Base-by-base conservation (phyloP, 2,113 vertebrate species). In the Callospermophilus lateralis region DNA sequence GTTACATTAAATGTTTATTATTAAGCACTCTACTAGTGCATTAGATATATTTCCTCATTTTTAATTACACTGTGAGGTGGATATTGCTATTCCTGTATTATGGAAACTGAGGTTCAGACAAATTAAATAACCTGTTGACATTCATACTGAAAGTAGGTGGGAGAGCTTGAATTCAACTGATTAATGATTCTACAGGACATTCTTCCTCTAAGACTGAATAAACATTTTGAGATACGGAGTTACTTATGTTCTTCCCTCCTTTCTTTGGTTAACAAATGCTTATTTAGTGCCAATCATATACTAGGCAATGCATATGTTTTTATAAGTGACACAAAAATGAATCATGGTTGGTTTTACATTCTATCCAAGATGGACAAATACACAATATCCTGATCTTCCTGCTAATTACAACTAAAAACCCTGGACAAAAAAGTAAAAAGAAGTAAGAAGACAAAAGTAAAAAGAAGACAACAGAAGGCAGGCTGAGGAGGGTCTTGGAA, bases 241-340 rank as follows among this genome's bases (percentile, higher is more conserved):
- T 77, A 81, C 12, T 70, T 73, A 70, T 67, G 63, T 96, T 63
- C 74, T 24, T 73, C 45, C 8, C 7, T 86, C 32, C 37, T 63
- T 93, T 73, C 65, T 95, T 89, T 93, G 70, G 53, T 90, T 15
- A 92, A 94, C 53, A 74, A 80, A 89, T 67, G 68, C 32, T 93
- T 67, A 55, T 32, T 93, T 73, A 91, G 39, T 93, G 48, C 8
- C 76, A 72, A 83, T 3, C 42, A 93, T 65, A 90, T 1, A 26
- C 4, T 84, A 80, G 48, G n/a, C 1, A 63, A 4, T 37, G 42
- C 4, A 70, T 61, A 87, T 87, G 72, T 51, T 90, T 80, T 76
- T 37, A 87, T 24, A 51, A 94, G 48, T 87, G 67, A 92, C 24
- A 84, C 6, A 63, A 87, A 90, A 80, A 68, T 30, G 30, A 95